Conservation (phyloP, 2,888 invertebrate species). For the Amblyjoppa proteus region DNA sequence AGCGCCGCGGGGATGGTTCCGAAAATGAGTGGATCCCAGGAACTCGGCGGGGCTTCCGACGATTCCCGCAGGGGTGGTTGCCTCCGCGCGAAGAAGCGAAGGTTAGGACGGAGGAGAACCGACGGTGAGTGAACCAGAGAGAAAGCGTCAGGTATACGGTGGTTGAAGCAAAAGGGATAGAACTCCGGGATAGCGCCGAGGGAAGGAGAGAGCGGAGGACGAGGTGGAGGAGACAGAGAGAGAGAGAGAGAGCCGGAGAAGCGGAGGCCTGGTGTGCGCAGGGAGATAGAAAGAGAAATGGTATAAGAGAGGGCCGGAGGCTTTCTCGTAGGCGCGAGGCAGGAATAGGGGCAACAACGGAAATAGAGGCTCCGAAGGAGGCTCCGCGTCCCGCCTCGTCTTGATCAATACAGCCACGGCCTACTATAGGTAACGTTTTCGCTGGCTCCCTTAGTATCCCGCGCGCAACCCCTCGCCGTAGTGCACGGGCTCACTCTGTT, state of each 20-base stretch:
- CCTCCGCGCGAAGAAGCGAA: conserved; percentile 48
- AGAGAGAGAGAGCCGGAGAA: background rate
- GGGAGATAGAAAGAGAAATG: conserved; percentile 61
- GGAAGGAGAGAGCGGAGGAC: conserved; percentile 5
- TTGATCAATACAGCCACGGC: conserved; percentile 85
- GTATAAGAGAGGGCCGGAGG: conserved; percentile 63
- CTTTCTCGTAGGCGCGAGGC: conserved; percentile 81
- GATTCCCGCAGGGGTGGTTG: conserved; percentile 71
- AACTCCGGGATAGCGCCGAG: conserved; percentile 5
- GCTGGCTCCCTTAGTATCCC: conserved; percentile 76
- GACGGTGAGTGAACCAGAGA: conserved; percentile 59
- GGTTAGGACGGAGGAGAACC: conserved; percentile 61
- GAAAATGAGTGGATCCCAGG: conserved; percentile 77
- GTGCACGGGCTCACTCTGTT: conserved; percentile 54
- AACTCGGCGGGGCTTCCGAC: conserved; percentile 73
- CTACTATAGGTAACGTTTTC: conserved; percentile 83
- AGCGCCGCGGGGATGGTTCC: conserved; percentile 75
- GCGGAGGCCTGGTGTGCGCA: conserved; percentile 27
- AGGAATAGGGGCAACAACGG: conserved; percentile 83
- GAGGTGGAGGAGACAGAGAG: conserved; percentile 52
- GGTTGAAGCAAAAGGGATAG: conserved; percentile 54
- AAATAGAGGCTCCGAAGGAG: conserved; percentile 83
- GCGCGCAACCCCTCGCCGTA: conserved; percentile 51
- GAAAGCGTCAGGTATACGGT: conserved; percentile 68
- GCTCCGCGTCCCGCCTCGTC: conserved; percentile 83